Conservation (phyloP, 30 jellyfish, hydroid and myxozoan genomes). For the Aurelia sp. region DNA sequence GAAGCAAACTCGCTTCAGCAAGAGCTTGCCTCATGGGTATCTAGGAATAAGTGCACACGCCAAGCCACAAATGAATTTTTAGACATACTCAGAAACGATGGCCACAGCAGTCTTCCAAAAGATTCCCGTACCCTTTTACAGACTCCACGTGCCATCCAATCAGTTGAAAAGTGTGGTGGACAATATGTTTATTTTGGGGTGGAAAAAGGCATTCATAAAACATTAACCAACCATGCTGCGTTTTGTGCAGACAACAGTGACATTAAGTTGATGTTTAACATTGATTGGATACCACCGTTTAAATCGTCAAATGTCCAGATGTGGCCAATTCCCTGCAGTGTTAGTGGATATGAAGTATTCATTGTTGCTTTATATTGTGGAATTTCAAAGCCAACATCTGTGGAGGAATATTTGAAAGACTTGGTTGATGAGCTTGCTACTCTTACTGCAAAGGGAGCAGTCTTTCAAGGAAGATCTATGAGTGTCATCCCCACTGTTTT, state of each 20-base stretch:
- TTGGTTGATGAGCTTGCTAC: conserved; percentile 20
- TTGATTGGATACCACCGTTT: conserved; percentile 58
- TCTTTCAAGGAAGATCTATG: neutral
- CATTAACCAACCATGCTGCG: conserved; percentile 2
- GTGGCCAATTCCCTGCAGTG: conserved; percentile 69
- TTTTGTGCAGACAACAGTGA: neutral
- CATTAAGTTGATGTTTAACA: conserved; percentile 4
- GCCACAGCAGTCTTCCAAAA: conserved; percentile 42
- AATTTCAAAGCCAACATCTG: conserved; percentile 9
- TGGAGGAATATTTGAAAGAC: conserved; percentile 17
- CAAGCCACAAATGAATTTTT: conserved; percentile 24
- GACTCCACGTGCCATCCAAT: conserved; percentile 46
- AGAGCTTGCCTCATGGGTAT: conserved; percentile 48
- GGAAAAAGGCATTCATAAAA: neutral
- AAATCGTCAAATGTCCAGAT: conserved; percentile 5
- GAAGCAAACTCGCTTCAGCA: neutral
- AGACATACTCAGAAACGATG: conserved; percentile 22
- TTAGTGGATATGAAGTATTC: conserved; percentile 19
- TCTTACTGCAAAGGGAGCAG: conserved; percentile 3
- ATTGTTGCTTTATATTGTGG: conserved; percentile 62
- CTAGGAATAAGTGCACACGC: conserved; percentile 37
- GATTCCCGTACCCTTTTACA: conserved; percentile 58
- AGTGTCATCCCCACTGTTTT: conserved; percentile 6
- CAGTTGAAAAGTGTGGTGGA: no score
- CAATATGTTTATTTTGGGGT: no score